Conservation (phyloP, 2,113 vertebrate species). For the Chelonoidis abingdonii region DNA sequence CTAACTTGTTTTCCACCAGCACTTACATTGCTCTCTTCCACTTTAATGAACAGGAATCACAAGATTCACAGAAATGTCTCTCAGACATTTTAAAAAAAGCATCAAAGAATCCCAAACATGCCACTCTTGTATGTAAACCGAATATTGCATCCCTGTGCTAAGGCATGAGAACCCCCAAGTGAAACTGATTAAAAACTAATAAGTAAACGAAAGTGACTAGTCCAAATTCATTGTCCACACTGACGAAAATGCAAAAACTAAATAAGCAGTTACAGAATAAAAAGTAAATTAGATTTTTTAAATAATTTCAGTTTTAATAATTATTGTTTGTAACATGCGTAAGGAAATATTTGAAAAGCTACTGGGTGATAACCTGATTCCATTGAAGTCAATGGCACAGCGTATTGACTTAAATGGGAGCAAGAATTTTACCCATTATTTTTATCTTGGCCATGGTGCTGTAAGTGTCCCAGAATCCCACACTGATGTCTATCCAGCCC, state of each 20-base stretch:
- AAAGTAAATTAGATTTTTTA: background rate
- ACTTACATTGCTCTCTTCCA: background rate
- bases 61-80: background rate
- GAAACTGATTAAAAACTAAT: background rate
- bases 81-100: background rate
- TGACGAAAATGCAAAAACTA: background rate
- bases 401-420: background rate
- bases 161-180: background rate
- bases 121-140: background rate
- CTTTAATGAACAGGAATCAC: background rate
- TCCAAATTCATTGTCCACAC: background rate
- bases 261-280: background rate
- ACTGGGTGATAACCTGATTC: background rate
- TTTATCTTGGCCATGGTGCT: background rate
- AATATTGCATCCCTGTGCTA: background rate
- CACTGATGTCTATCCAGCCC: background rate
- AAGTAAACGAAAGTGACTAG: background rate
- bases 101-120: background rate
- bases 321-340: fast-evolving
- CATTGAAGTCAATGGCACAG: background rate
- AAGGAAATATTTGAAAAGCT: background rate
- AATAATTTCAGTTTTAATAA: background rate
- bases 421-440: background rate
- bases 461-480: background rate
- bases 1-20: background rate